Evolutionary conservation across 1,140 invertebrate species (phyloP).

Genomic region (Megathymus violae): DNA sequence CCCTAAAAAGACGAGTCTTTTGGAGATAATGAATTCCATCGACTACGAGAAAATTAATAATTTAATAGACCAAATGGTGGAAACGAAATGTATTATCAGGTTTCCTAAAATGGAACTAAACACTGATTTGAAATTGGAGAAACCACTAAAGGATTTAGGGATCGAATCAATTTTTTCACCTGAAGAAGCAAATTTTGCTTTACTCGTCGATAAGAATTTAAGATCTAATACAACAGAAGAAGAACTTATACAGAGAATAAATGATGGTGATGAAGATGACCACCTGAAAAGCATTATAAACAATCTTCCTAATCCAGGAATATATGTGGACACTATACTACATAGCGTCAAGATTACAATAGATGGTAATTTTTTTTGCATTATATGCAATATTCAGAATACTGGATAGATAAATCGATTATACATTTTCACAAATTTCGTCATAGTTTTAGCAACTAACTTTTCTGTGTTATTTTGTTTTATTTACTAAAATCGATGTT

Average conservation of each 20-base stretch:
- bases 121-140: conserved; percentile 83
- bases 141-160: conserved; percentile 85
- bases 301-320: conserved; percentile 79
- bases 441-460: too few species aligned
- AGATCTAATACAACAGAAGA: conserved; percentile 50
- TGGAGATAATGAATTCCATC: conserved; percentile 83
- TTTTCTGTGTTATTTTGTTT: too few species aligned
- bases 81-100: conserved; percentile 82
- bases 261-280: conserved; percentile 37
- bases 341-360: conserved; percentile 87
- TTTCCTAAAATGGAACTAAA: conserved; percentile 89
- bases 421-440: too few species aligned
- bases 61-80: conserved; percentile 80
- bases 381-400: conserved; percentile 11
- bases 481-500: too few species aligned
- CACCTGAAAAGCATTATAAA: conserved; percentile 49
- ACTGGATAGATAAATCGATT: too few species aligned
- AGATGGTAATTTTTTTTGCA: conserved; percentile 55
- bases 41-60: conserved; percentile 82
- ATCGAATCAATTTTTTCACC: conserved; percentile 86
- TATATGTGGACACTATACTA: conserved; percentile 85
- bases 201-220: conserved; percentile 77
- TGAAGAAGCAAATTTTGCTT: conserved; percentile 85
- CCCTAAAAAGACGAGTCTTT: conserved; percentile 75
- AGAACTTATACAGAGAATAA: conserved; percentile 50